A percentile compares a stretch with the other conserved stretches of the same genome.
Conservation (phyloP, 2,113 vertebrate genomes). For the Microtus ochrogaster region DNA sequence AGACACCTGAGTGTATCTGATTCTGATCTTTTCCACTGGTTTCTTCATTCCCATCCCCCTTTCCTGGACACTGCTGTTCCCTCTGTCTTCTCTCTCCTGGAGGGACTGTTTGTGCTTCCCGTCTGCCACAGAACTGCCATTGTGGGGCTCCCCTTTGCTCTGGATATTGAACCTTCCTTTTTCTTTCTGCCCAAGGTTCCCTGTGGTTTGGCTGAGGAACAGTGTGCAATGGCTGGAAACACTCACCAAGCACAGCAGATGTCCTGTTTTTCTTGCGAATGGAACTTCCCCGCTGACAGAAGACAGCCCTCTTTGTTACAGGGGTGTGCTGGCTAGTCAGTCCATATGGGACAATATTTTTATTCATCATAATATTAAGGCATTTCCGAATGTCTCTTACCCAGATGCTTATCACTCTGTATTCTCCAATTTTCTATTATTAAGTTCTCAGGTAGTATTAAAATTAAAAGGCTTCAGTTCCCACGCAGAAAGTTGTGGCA, state of each 20-base stretch:
- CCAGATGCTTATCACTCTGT: not conserved
- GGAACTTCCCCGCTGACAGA: not conserved
- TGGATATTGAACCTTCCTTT: not conserved
- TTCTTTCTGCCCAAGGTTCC: not conserved
- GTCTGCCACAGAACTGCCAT: no score
- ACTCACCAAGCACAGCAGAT: not conserved
- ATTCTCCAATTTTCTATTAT: not conserved
- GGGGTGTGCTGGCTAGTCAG: not conserved
- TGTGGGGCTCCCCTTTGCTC: not conserved
- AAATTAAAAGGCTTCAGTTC: not conserved
- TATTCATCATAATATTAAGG: not conserved
- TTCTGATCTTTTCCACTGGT: not conserved
- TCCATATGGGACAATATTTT: not conserved
- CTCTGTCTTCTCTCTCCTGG: not conserved
- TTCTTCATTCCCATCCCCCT: not conserved
- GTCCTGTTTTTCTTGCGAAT: not conserved
- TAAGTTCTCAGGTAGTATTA: not conserved
- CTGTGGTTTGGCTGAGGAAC: not conserved
- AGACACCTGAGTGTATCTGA: not conserved
- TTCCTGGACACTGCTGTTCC: not conserved
- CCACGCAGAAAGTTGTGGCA: not conserved
- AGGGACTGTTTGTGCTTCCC: not conserved
- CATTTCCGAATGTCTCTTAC: not conserved
- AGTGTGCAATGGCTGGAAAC: not conserved
- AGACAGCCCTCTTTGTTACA: not conserved